phyloP scores from a whole-genome alignment of 2,797 vertebrate species.

The Hemitrygon akajei region DNA sequence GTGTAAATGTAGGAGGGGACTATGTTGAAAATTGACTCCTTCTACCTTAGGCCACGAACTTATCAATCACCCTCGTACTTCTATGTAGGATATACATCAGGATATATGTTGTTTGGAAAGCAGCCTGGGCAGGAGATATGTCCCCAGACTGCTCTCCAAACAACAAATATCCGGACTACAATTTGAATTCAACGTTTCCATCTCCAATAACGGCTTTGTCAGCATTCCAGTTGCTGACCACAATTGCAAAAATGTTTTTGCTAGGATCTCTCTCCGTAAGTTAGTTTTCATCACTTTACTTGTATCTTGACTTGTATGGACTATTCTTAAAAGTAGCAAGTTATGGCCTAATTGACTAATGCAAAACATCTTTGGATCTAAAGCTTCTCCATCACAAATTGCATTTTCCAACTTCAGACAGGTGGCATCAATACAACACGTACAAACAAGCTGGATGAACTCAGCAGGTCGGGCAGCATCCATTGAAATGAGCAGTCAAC shows the following conservation, averaged over 20 bases:
- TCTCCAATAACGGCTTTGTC: not conserved
- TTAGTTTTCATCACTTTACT: not conserved
- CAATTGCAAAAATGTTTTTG: not conserved
- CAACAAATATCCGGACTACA: no score
- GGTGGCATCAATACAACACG: no score
- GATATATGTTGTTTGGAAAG: no score
- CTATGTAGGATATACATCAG: no score
- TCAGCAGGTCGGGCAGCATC: no score
- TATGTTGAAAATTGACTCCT: no score
- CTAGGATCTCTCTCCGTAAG: not conserved
- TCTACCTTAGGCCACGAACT: no score
- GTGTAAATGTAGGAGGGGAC: no score
- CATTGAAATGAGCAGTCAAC: no score
- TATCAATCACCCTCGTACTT: no score
- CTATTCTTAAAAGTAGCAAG: not conserved
- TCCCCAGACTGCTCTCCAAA: not conserved
- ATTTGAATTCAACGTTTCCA: not conserved
- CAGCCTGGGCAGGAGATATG: no score
- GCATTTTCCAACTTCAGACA: not conserved
- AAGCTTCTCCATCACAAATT: not conserved
- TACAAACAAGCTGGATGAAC: no score
- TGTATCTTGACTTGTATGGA: not conserved
- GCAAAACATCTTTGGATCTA: not conserved
- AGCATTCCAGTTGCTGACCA: not conserved
- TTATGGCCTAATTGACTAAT: not conserved